phyloP scores from a whole-genome alignment of 92 coral and sea anemone genomes.

The Umimayanthus kanabou region DNA sequence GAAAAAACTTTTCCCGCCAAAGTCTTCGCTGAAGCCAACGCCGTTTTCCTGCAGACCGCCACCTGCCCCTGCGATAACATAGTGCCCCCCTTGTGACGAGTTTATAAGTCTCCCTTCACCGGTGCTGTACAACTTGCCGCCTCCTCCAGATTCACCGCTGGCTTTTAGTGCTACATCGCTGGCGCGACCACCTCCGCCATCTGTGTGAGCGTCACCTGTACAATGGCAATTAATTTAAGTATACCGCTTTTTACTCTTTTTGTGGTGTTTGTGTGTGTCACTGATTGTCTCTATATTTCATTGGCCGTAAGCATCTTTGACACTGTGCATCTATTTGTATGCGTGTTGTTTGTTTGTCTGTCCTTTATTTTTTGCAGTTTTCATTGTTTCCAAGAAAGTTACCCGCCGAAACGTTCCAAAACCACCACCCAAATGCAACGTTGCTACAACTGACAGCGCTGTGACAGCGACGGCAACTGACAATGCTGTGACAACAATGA shows the following conservation, averaged over 20 bases:
- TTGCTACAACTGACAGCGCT: no score
- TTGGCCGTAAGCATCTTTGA: no score
- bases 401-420: no score
- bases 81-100: constrained; percentile 63
- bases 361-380: neutral
- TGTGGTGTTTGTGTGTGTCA: neutral
- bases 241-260: neutral
- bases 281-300: no score
- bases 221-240: neutral
- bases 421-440: no score
- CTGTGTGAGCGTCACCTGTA: constrained; percentile 65
- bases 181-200: constrained; percentile 74
- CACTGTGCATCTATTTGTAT: no score
- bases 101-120: constrained; percentile 54
- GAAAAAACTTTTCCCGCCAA: constrained; percentile 89
- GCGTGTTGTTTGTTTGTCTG: neutral
- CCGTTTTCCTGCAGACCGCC: constrained; percentile 85
- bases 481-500: no score
- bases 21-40: constrained; percentile 63
- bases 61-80: constrained; percentile 95
- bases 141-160: constrained; percentile 72
- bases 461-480: no score
- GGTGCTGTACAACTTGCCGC: constrained; percentile 83
- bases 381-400: no score
- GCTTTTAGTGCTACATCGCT: constrained; percentile 55